Base-by-base conservation (phyloP, 2,113 vertebrate species). In the Tragelaphus strepsiceros region DNA sequence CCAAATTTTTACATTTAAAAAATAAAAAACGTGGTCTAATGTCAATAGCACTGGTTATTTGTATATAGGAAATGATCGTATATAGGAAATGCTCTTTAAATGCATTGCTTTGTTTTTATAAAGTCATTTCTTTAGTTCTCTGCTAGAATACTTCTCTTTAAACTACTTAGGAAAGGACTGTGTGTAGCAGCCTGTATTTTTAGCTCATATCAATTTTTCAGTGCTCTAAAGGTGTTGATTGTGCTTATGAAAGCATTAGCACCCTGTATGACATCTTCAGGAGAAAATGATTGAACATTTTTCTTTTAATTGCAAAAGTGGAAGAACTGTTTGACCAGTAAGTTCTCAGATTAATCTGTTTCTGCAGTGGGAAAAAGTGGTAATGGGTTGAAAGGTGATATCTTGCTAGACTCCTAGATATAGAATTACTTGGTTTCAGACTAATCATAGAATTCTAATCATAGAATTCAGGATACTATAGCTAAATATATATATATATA, bases 181-280 rank as follows among this genome's bases (percentile, higher is more conserved):
- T 74, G 95, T 90, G 35, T 90, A 28, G 17, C 85, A 74, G 26
- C 30, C 56, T 84, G 1, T 58, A 51, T 92, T 53, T 89, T 97
- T 84, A 82, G 43, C 61, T 71, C 67, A 3, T 56, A 97, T 74
- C 84, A 95, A 2, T 8, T 98, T 98, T 98, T 98, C 96, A 88
- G 93, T 94, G 95, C 83, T 98, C 58, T 82, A 16, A 54, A 97
- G 96, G 64, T 98, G 97, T 98, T 97, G 95, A 98, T 98, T 98
- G 82, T 89, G 96, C n/a, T 98, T 98, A 82, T 59, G 91, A 97
- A 98, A 97, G 53, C 46, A 0, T 90, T 90, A 97, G 49, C 91
- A 98, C 90, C 91, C n/a, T 92, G 53, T 86, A 83, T 98, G 94
- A 96, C 90, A 98, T 98, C 97, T 97, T 97, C 59, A 96, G 96